These are phyloP conservation scores for Heliconius sara DNA, from an alignment of 2,888 invertebrate genomes.

Conservation along the genomic window DNA sequence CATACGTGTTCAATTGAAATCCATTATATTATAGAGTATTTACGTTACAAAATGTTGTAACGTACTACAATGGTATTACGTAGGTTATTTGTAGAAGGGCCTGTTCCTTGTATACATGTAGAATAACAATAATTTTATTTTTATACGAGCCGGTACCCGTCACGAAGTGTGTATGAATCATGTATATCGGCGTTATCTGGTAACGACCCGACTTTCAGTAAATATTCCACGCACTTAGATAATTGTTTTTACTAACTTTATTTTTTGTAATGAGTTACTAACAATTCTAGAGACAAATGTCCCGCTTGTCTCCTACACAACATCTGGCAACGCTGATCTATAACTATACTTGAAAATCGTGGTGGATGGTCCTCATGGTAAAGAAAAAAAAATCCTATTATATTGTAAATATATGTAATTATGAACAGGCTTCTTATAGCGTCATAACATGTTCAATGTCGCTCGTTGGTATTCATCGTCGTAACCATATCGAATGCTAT, in stretches of 20 bases:
- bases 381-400: background rate
- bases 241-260: too few relatives aligned
- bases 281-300: too few relatives aligned
- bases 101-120: background rate
- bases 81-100: background rate
- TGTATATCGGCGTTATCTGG: too few relatives aligned
- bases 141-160: background rate
- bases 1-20: constrained; percentile 33
- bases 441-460: too few relatives aligned
- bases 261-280: too few relatives aligned
- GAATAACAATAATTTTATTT: background rate
- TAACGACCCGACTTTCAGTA: too few relatives aligned
- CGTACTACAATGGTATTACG: background rate
- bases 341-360: background rate
- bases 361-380: background rate
- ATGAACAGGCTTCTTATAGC: background rate
- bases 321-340: too few relatives aligned
- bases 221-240: too few relatives aligned
- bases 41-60: background rate
- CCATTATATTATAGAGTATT: constrained; percentile 19
- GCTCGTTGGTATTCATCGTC: constrained; percentile 2
- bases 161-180: too few relatives aligned
- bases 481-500: constrained; percentile 35
- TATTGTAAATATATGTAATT: background rate
- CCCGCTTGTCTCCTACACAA: too few relatives aligned